phyloP scores from a whole-genome alignment of 1,140 invertebrate species.

The Reticulitermes speratus region DNA sequence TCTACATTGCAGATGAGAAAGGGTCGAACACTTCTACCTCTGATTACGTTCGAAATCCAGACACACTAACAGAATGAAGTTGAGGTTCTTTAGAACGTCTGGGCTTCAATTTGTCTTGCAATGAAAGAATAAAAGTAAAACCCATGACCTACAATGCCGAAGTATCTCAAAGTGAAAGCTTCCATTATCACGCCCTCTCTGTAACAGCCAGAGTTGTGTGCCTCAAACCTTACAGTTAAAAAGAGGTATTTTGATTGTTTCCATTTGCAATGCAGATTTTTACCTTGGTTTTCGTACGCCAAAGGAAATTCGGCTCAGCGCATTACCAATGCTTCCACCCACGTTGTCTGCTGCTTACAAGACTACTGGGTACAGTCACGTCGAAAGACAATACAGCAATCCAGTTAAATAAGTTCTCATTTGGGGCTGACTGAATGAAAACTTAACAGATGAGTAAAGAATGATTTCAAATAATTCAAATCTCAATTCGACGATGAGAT shows the following conservation, averaged over 20 bases:
- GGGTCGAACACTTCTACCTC: too few species aligned
- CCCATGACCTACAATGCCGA: background rate
- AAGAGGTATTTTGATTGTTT: slow-evolving; percentile 14
- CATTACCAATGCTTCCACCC: slow-evolving; percentile 4
- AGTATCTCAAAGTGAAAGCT: background rate
- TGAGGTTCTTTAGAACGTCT: background rate
- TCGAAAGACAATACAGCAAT: background rate
- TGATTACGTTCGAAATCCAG: too few species aligned
- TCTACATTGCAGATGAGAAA: too few species aligned
- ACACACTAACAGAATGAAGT: too few species aligned
- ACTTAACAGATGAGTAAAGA: background rate
- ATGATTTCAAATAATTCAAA: background rate
- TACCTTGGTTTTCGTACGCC: slow-evolving; percentile 8
- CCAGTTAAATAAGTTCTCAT: background rate
- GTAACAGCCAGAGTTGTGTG: background rate
- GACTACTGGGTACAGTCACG: background rate
- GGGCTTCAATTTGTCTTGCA: slow-evolving; percentile 5
- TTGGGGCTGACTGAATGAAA: background rate
- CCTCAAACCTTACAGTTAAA: background rate
- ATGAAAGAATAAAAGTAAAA: background rate
- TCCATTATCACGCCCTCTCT: background rate
- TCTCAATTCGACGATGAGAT: background rate
- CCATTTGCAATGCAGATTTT: slow-evolving; percentile 18
- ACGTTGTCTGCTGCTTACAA: background rate
- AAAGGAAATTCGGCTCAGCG: slow-evolving; percentile 4